Base-by-base conservation (phyloP, 2,797 vertebrate species). In the Etheostoma nigrum region DNA sequence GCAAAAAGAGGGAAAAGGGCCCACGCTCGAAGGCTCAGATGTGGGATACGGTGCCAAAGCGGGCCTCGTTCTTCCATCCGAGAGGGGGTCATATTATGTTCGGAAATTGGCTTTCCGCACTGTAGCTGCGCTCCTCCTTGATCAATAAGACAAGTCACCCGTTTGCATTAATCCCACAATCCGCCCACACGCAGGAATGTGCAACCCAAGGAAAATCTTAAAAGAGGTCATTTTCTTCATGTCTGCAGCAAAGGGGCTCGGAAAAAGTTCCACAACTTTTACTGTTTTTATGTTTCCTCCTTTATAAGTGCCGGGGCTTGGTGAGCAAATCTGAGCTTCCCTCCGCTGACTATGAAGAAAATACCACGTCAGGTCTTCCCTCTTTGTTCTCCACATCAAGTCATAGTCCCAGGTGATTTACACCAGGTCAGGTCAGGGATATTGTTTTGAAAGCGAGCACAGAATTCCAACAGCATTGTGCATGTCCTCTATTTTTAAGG, bases 91-190 rank as follows among this genome's bases (percentile, higher is more conserved):
- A 64, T 82, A 93, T 93, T 91, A 88, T 89, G 77, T 83, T 81
- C 59, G 45, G 62, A 81, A 68, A 78, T 85, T 87, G 83, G 81
- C 72, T 91, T 87, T 86, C 82, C 27, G 21, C 78, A 57, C 55
- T 6, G 7, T 55, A 66, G 70, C 58, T 33, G 36, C 44, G 84
- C 76, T 67, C 75, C 67, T 78, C 81, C 75, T 89, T 91, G 85
- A 92, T 95, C 92, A 90, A 87, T 89, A 89, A 78, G 76, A 90
- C 86, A 78, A 87, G 88, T 88, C 81, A 66, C 70, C 87, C 77
- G 58, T 88, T 90, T 75, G 83, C 75, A 82, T 90, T 90, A 76
- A 89, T 89, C 84, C 84, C 84, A 79, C 81, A 67, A 72, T 67
- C 71, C 67, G 52, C 88, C 87, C 87, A 75, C 89, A 79, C 30